Evolutionary conservation across 2,888 invertebrate species (phyloP).

Genomic region (Coleophora deauratella): DNA sequence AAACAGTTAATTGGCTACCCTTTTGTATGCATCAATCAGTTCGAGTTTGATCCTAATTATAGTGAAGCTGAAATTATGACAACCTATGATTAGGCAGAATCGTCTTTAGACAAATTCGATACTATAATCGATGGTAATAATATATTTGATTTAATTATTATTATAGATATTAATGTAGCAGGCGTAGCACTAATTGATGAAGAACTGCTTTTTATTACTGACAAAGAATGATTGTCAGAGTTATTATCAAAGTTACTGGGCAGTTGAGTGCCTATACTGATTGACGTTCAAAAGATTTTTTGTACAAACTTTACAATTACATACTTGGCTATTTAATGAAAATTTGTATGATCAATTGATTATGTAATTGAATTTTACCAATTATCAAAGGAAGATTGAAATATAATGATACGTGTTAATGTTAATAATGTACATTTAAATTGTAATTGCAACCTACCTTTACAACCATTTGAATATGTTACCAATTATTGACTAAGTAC

Average conservation of each 20-base stretch:
- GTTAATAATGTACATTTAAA: too few relatives aligned
- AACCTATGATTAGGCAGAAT: constrained; percentile 33
- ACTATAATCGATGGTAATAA: constrained; percentile 26
- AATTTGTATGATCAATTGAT: too few relatives aligned
- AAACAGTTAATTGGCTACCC: constrained; percentile 18
- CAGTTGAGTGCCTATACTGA: constrained; percentile 1
- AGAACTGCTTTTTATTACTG: neutral
- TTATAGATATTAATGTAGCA: constrained; percentile 13
- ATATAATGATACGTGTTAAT: too few relatives aligned
- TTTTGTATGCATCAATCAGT: constrained; percentile 20
- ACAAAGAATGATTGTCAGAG: constrained; percentile 10
- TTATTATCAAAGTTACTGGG: constrained; percentile 7
- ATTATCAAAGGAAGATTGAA: too few relatives aligned
- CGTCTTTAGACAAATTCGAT: constrained; percentile 20
- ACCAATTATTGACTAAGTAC: too few relatives aligned
- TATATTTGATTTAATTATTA: constrained; percentile 24
- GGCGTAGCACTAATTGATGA: neutral
- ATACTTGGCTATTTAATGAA: too few relatives aligned
- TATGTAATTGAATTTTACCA: too few relatives aligned
- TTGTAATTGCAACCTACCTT: too few relatives aligned
- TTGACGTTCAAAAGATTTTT: constrained; percentile 1
- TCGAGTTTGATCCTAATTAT: constrained; percentile 27
- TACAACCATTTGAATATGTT: too few relatives aligned
- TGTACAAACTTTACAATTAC: neutral
- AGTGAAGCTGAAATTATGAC: constrained; percentile 24